Evolutionary conservation across 1,140 invertebrate species (phyloP), one percentile per base, ranked within the genome.

Genomic region (Tetramorium simillimum): DNA sequence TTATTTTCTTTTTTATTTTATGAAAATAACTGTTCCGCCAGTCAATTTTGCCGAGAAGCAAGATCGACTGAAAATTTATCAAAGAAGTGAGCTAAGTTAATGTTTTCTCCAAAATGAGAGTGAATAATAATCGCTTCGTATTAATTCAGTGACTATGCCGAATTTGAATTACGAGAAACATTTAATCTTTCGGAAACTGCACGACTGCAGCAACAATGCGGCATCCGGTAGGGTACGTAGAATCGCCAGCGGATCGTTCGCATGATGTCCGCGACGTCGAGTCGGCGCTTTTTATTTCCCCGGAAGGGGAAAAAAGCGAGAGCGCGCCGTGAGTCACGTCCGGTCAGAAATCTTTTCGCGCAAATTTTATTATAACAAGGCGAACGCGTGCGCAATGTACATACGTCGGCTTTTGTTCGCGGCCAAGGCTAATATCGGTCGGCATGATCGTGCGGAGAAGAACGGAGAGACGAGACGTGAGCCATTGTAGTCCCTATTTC

Each of bases 311-410:
- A 73, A 65, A 73, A 58, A 28, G 21, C 51, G 51, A 4, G 51
- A 4, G 40, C 51, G 65, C 21, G 24, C 33, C 33, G 24, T 73
- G 80, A 84, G 56, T 84, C 80, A 84, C 40, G 56, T 84, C 69
- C 80, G 80, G 63, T 10, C 16, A 40, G 49, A 69, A 43, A 62
- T 73, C 53, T 84, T 73, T 37, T 72, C 37, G 67, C 51, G 28
- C 53, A 53, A 84, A 84, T 73, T 84, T 73, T 84, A 84, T 84
- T 84, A 84, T 84, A 28, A 60, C 69, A 75, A 84, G 53, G 80
- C 80, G 28, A 84, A 75, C 56, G 53, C 69, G 40, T 60, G 69
- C 40, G n/a, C 24, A 56, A 37, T 28, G 69, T 82, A 18, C 60
- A 37, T 73, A 18, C 60, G 37, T 73, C 67, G 51, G 53, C 40